A percentile compares a stretch with the other conserved stretches of the same genome.
Evolutionary conservation across 2,888 invertebrate genomes (phyloP).

Genomic region (Andrena trimmerana): DNA sequence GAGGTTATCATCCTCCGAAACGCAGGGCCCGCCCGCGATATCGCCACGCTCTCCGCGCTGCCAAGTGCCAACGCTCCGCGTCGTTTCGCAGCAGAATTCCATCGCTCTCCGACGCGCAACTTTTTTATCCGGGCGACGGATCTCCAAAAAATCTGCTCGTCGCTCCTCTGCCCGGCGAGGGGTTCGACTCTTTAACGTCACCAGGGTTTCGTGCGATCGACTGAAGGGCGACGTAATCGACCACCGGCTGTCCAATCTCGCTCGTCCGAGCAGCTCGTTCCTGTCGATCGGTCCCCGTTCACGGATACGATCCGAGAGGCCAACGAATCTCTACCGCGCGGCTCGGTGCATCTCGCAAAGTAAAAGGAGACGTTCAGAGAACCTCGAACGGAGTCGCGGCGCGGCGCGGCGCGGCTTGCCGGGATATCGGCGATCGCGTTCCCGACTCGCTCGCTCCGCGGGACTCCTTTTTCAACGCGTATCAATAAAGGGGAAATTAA

Average conservation of each 20-base stretch:
- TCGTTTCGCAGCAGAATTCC: constrained; percentile 3
- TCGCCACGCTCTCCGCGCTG: background rate
- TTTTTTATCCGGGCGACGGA: constrained; percentile 57
- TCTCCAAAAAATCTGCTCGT: constrained; percentile 37
- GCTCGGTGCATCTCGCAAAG: constrained; percentile 9
- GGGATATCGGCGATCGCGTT: constrained; percentile 14
- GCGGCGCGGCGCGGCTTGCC: constrained; percentile 12
- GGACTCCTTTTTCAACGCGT: background rate
- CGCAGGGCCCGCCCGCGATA: constrained; percentile 30
- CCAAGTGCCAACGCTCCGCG: background rate
- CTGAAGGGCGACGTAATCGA: constrained; percentile 69
- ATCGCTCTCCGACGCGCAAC: constrained; percentile 42
- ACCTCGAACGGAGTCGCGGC: constrained; percentile 20
- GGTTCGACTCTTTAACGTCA: constrained; percentile 54
- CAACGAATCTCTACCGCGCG: constrained; percentile 22
- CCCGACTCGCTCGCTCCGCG: background rate
- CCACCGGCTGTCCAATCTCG: constrained; percentile 64
- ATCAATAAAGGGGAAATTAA: constrained; percentile 38
- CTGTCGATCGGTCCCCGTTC: constrained; percentile 45
- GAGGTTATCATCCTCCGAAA: constrained; percentile 56
- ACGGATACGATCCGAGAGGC: constrained; percentile 19
- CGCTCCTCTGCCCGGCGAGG: background rate
- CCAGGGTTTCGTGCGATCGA: constrained; percentile 41
- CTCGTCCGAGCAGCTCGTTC: constrained; percentile 43
- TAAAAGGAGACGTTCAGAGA: constrained; percentile 15